Percentiles rank a stretch among this genome's conserved stretches.
These are phyloP conservation scores for Muricea muricata DNA, from an alignment of 92 coral and sea anemone genomes.

Conservation along the genomic window DNA sequence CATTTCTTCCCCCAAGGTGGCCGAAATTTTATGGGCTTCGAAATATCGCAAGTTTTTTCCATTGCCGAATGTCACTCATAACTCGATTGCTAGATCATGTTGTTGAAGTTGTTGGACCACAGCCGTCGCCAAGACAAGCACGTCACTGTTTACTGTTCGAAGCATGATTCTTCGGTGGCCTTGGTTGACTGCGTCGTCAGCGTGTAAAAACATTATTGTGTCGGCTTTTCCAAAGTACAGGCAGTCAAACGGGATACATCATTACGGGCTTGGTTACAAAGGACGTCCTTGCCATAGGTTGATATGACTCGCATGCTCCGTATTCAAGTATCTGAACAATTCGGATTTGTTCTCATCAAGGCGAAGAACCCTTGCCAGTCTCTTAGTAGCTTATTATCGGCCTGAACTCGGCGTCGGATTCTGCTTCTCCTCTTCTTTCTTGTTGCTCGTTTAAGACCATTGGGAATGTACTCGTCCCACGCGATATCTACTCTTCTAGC, in stretches of 20 bases:
- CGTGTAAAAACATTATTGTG: conserved; percentile 62
- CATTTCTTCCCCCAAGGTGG: conserved; percentile 35
- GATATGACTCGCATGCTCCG: not conserved
- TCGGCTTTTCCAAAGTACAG: conserved; percentile 64
- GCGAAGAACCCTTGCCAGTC: conserved; percentile 37
- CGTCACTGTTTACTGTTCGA: conserved; percentile 69
- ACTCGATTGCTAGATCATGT: conserved; percentile 27
- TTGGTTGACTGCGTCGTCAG: conserved; percentile 35
- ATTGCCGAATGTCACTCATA: conserved; percentile 68
- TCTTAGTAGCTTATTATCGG: conserved; percentile 28
- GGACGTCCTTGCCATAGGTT: not conserved
- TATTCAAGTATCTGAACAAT: conserved; percentile 22
- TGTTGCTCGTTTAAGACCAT: conserved; percentile 47
- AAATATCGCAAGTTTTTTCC: conserved; percentile 46
- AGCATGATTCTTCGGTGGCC: conserved; percentile 50
- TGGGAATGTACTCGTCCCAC: conserved; percentile 42
- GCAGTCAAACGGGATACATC: conserved; percentile 24
- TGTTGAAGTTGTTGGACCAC: not conserved
- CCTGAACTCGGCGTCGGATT: conserved; percentile 32
- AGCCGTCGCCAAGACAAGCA: conserved; percentile 50
- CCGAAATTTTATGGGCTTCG: conserved; percentile 61
- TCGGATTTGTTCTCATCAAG: conserved; percentile 50
- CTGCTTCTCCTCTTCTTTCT: conserved; percentile 33
- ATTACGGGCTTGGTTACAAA: not conserved
- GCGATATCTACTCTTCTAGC: conserved; percentile 40